A percentile compares a stretch with the other conserved stretches of the same genome.
Evolutionary conservation across 1,140 invertebrate species (phyloP).

Genomic region (Sinella curviseta): DNA sequence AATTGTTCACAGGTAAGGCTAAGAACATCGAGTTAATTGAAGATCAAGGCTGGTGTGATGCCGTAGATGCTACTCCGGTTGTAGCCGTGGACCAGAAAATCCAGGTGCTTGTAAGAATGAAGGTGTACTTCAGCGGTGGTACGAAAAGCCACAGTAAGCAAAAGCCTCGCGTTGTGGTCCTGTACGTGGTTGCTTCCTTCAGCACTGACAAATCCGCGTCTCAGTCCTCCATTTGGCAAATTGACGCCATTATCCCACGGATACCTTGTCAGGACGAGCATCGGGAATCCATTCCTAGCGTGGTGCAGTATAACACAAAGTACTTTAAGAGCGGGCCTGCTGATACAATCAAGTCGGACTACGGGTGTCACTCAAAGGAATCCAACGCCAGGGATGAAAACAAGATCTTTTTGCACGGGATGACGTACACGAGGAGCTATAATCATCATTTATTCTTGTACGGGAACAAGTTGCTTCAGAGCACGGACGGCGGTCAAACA

Average conservation of each 20-base stretch:
- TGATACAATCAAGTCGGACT: not conserved
- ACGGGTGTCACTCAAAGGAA: not conserved
- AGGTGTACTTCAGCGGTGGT: not conserved
- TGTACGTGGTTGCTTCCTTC: not conserved
- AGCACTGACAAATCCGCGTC: not conserved
- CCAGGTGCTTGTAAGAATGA: constrained; percentile 5
- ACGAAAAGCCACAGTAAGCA: not conserved
- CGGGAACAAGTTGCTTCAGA: constrained; percentile 10
- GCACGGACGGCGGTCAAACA: not conserved
- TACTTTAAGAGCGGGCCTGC: not conserved
- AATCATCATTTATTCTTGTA: constrained; percentile 1
- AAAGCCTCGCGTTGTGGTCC: not conserved
- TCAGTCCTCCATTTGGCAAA: not conserved
- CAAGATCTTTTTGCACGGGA: not conserved
- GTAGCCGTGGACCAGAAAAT: not conserved
- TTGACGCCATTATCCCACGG: not conserved
- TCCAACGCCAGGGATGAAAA: not conserved
- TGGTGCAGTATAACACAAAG: not conserved
- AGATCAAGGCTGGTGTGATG: not conserved
- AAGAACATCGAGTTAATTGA: not conserved
- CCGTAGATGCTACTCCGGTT: not conserved
- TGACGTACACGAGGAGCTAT: constrained; percentile 4
- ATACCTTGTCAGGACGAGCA: constrained; percentile 4
- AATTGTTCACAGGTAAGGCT: not conserved
- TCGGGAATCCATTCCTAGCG: not conserved